phyloP scores from a whole-genome alignment of 2,113 vertebrate species.

The Nematolebias whitei region DNA sequence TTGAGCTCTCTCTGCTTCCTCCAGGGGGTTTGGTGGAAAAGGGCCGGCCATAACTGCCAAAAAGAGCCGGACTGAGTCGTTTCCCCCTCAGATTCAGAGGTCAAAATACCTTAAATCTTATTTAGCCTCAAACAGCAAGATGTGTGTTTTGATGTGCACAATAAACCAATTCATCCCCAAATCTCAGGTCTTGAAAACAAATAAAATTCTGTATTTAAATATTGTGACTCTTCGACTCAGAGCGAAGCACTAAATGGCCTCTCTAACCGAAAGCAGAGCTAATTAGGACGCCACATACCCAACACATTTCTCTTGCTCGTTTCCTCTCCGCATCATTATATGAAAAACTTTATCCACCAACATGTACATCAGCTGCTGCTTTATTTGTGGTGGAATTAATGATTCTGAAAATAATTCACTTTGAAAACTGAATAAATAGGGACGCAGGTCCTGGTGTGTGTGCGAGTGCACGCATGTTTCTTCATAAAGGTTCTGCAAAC shows the following conservation, averaged over 20 bases:
- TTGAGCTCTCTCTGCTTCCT: constrained; percentile 43
- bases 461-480: constrained; percentile 10
- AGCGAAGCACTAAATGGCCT: background rate
- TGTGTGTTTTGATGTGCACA: no score
- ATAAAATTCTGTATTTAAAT: background rate
- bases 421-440: constrained; percentile 34
- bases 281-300: constrained; percentile 41
- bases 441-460: constrained; percentile 48
- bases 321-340: constrained; percentile 54
- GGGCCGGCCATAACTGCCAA: constrained; percentile 67
- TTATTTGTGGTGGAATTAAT: constrained; percentile 56
- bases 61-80: constrained; percentile 74
- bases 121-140: constrained; percentile 54
- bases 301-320: constrained; percentile 26
- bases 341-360: constrained; percentile 59
- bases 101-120: constrained; percentile 89
- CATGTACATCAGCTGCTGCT: constrained; percentile 48
- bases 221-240: background rate
- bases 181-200: background rate
- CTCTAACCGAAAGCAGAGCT: constrained; percentile 51
- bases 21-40: constrained; percentile 62
- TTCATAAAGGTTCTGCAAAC: constrained; percentile 56
- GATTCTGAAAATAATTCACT: constrained; percentile 58
- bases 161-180: background rate
- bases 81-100: constrained; percentile 28